Percentiles rank a stretch among this genome's conserved stretches.
These are phyloP conservation scores for Scaptomyza parva DNA, from an alignment of 2,888 invertebrate species.

Conservation along the genomic window DNA sequence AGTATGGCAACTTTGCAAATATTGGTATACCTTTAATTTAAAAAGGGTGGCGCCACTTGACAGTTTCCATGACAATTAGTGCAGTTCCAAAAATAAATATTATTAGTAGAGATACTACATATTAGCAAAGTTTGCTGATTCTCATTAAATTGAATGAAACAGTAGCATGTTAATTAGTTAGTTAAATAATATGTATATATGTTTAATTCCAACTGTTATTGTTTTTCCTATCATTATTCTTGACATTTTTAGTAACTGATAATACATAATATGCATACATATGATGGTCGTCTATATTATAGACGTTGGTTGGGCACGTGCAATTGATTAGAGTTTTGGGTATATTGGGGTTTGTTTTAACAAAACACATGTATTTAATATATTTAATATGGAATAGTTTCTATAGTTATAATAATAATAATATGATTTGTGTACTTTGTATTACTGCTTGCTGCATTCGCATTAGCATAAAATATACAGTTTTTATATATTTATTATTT, in stretches of 20 bases:
- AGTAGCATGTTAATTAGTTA: neutral
- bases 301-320: conserved; percentile 27
- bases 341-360: conserved; percentile 48
- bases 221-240: neutral
- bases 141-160: neutral
- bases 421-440: conserved; percentile 48
- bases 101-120: neutral
- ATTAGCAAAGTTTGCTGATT: neutral
- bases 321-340: conserved; percentile 31
- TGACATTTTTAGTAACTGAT: neutral
- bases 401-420: conserved; percentile 64
- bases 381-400: conserved; percentile 71
- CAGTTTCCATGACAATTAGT: neutral
- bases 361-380: conserved; percentile 71
- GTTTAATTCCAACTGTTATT: neutral
- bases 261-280: neutral
- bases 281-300: neutral
- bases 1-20: conserved; percentile 15
- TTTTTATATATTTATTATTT: conserved; percentile 58
- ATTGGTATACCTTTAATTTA: conserved; percentile 6
- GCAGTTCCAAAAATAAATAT: neutral
- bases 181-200: neutral
- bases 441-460: conserved; percentile 57
- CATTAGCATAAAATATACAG: conserved; percentile 67
- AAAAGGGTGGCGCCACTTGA: neutral